Evolutionary conservation across 2,113 vertebrate species (phyloP).

Genomic region (Phylloscopus trochiloides): DNA sequence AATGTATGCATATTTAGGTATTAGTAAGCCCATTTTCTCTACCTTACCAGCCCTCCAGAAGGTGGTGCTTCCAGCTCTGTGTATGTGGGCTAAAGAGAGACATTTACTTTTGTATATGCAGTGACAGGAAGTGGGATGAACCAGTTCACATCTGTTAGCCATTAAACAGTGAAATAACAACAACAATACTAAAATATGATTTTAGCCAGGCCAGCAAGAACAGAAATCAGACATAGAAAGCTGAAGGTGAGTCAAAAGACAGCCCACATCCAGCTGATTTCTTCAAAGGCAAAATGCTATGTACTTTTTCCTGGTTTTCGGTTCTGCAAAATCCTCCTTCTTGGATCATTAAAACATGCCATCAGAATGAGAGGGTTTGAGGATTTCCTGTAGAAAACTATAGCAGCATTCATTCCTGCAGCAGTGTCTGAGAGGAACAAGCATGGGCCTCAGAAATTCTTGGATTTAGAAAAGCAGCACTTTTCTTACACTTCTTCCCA

Average conservation of each 20-base stretch:
- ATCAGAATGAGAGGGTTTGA: conserved; percentile 62
- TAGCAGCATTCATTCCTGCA: conserved; percentile 62
- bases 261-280: conserved; percentile 3
- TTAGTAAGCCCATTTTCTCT: background rate
- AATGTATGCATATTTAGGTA: background rate
- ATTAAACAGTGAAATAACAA: background rate
- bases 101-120: background rate
- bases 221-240: conserved; percentile 28
- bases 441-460: background rate
- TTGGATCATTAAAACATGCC: conserved; percentile 53
- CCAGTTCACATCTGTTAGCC: conserved; percentile 4
- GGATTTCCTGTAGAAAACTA: conserved; percentile 72
- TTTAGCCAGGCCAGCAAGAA: background rate
- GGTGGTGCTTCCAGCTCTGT: background rate
- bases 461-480: background rate
- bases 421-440: conserved; percentile 10
- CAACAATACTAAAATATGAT: background rate
- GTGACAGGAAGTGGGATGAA: conserved; percentile 13
- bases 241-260: conserved; percentile 41
- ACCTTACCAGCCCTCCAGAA: background rate
- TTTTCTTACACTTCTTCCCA: background rate
- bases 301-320: conserved; percentile 9
- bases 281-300: conserved; percentile 23
- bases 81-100: background rate
- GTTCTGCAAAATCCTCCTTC: background rate